Conservation (phyloP, 1,140 invertebrate genomes). For the Arion vulgaris region DNA sequence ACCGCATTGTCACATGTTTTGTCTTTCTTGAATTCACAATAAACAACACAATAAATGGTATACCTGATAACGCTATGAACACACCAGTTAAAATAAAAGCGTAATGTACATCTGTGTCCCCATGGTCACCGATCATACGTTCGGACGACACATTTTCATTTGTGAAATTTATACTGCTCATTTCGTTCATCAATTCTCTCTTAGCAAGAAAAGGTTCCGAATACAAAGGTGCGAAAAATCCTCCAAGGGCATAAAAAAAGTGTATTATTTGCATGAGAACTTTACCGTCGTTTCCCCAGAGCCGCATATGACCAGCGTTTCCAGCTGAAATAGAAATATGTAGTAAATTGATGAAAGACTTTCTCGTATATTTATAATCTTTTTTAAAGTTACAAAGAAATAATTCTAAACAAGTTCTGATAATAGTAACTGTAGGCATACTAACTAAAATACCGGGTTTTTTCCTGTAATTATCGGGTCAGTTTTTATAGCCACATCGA, state of each 20-base stretch:
- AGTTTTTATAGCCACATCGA: too few species aligned
- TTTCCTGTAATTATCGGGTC: too few species aligned
- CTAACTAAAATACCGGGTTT: too few species aligned
- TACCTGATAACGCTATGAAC: constrained; percentile 3
- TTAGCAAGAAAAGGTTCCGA: constrained; percentile 51
- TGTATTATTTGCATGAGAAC: too few species aligned
- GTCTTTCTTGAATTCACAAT: too few species aligned
- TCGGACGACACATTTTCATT: too few species aligned
- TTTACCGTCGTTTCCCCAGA: constrained; percentile 73
- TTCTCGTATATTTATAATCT: not conserved
- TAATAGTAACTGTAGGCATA: too few species aligned
- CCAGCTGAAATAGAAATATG: constrained; percentile 60
- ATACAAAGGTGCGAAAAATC: constrained; percentile 48
- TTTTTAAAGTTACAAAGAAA: too few species aligned
- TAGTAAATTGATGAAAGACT: not conserved
- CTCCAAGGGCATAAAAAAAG: constrained; percentile 55
- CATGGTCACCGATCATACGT: not conserved
- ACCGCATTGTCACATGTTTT: not conserved
- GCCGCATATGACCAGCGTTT: constrained; percentile 71
- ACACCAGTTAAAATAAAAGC: constrained; percentile 38
- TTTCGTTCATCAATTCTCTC: not conserved
- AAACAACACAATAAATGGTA: constrained; percentile 25
- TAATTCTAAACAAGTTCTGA: too few species aligned
- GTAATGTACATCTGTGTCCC: constrained; percentile 21
- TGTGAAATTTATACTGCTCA: too few species aligned